phyloP scores from a whole-genome alignment of 2,113 vertebrate species.

The Capra hircus region DNA sequence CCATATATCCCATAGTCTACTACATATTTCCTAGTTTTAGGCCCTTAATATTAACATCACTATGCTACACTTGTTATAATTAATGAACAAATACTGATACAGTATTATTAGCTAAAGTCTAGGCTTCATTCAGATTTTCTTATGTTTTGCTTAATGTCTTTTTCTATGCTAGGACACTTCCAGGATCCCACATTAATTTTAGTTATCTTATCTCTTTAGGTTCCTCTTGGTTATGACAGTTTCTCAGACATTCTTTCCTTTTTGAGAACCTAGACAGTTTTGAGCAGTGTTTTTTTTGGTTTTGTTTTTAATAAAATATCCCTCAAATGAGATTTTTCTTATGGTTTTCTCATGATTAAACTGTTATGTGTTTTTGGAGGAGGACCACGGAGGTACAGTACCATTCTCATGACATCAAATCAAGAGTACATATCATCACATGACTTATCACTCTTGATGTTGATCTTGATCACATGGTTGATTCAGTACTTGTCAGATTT shows the following conservation, averaged over 20 bases:
- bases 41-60: neutral
- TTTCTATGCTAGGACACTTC: neutral
- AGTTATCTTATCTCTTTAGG: neutral
- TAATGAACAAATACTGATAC: neutral
- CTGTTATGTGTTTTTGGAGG: neutral
- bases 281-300: neutral
- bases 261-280: neutral
- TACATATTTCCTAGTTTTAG: neutral
- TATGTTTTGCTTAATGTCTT: neutral
- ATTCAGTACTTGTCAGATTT: neutral
- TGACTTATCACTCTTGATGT: neutral
- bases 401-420: neutral
- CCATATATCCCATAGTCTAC: neutral
- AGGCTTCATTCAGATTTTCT: neutral
- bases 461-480: neutral
- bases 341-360: neutral
- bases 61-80: neutral
- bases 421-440: neutral
- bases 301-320: neutral
- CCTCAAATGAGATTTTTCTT: neutral
- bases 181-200: neutral
- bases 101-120: neutral
- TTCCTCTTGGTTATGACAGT: neutral
- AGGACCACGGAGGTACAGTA: neutral
- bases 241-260: neutral